Base-by-base conservation (phyloP, 2,113 vertebrate species). In the Onychorhynchus coronatus region DNA sequence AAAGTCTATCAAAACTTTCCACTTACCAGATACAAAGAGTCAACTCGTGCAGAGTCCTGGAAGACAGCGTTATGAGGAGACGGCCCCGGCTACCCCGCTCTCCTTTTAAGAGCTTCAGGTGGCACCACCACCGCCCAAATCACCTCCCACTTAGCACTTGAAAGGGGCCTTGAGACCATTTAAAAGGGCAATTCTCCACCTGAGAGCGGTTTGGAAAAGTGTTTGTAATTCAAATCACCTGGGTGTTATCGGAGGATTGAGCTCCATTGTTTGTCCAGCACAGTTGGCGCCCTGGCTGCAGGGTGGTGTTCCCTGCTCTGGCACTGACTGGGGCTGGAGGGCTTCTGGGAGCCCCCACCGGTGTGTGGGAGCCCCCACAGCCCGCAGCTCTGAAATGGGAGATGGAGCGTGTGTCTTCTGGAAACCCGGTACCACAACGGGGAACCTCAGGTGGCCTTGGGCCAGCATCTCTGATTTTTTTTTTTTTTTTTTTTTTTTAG, bases 41-140 rank as follows among this genome's bases (percentile, higher is more conserved):
- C 20, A 55, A 5, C 2, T 23, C 3, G 3, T 0, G 1, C 3
- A 24, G 4, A 1, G 1, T 0, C 2, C 6, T 2, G 1, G 12
- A 1, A 7, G 5, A 8, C 0, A 0, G 8, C 1, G 0, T 0
- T 4, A 11, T 0, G 0, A 0, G 17, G 1, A 0, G 0, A 0
- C 6, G 33, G 1, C 2, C 4, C 1, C 7, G 5, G 4, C 0
- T 5, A 0, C 0, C 8, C 5, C 31, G 1, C 2, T 16, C 11
- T 17, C 28, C 46, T 47, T n/a, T 17, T 1, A 39, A 8, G 3
- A 24, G 8, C 33, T 4, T 16, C 37, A 30, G 12, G 24, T 13
- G 4, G 9, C 6, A 28, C 28, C 15, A 15, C 52, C 4, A 4
- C 11, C 4, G 8, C 25, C n/a, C 9, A 3, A 19, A 52, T 52